phyloP scores from a whole-genome alignment of 1,140 invertebrate genomes.

The Hydropsyche tenuis region DNA sequence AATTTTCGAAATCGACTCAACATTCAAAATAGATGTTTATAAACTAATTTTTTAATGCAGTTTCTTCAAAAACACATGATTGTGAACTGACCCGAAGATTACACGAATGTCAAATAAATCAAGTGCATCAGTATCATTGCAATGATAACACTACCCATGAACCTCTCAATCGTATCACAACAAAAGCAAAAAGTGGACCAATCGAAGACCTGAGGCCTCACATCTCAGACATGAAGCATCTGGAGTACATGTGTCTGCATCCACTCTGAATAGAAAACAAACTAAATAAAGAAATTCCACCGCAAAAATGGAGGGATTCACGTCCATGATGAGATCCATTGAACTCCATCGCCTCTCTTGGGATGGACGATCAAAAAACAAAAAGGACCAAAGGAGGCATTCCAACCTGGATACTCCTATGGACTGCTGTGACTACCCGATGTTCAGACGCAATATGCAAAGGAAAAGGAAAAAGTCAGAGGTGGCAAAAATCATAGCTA shows the following conservation, averaged over 20 bases:
- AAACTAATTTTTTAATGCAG: no score
- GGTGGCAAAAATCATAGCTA: conserved; percentile 42
- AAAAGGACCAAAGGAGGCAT: conserved; percentile 7
- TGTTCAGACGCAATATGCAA: conserved; percentile 43
- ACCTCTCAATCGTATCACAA: background rate
- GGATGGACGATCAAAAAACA: conserved; percentile 1
- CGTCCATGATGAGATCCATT: conserved; percentile 43
- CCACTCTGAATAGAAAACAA: conserved; percentile 3
- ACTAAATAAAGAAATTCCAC: background rate
- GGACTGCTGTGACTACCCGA: background rate
- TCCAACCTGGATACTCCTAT: background rate
- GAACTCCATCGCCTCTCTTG: conserved; percentile 41
- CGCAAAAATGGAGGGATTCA: conserved; percentile 41
- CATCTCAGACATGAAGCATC: background rate
- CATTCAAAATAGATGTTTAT: no score
- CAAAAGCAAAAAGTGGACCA: background rate
- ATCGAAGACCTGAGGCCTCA: background rate
- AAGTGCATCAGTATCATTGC: no score
- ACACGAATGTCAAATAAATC: no score
- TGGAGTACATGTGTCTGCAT: background rate
- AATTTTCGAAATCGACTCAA: no score
- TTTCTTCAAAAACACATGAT: no score
- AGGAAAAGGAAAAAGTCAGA: conserved; percentile 40
- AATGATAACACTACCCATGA: background rate
- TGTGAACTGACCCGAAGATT: no score